A percentile compares a stretch with the other conserved stretches of the same genome.
These are phyloP conservation scores for Diarsia rubi DNA, from an alignment of 2,888 invertebrate genomes.

Conservation along the genomic window DNA sequence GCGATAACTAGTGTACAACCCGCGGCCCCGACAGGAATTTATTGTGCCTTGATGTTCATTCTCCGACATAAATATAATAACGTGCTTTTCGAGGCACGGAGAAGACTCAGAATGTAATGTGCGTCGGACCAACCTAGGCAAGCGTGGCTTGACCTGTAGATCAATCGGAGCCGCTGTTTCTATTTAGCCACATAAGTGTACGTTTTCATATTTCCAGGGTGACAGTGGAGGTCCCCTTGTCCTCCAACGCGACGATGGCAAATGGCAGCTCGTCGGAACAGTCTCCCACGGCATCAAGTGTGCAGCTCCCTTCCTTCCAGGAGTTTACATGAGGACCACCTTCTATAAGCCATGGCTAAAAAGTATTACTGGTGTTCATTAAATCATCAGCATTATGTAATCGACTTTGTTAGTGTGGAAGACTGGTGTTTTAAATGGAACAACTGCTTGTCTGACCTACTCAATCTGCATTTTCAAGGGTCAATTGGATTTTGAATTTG, in stretches of 20 bases:
- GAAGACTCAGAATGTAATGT: neutral
- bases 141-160: neutral
- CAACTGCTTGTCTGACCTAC: neutral
- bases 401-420: too few species aligned
- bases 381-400: neutral
- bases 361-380: conserved; percentile 95
- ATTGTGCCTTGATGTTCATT: too few species aligned
- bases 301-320: conserved; percentile 97
- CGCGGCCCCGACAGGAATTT: too few species aligned
- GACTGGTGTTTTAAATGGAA: neutral
- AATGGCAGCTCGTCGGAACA: conserved; percentile 97
- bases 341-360: conserved; percentile 98
- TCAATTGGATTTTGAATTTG: conserved; percentile 1
- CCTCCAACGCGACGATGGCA: conserved; percentile 95
- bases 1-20: too few species aligned
- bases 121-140: neutral
- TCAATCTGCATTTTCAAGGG: neutral
- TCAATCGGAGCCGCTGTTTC: neutral
- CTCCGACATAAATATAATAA: too few species aligned
- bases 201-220: conserved; percentile 91
- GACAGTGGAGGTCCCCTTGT: conserved; percentile 98
- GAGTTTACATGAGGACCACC: conserved; percentile 98
- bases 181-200: neutral
- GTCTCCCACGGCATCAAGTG: conserved; percentile 99
- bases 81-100: neutral